Evolutionary conservation across 2,888 invertebrate species (phyloP), one percentile per base, ranked within the genome.

Genomic region (Ormyrus nitidulus): DNA sequence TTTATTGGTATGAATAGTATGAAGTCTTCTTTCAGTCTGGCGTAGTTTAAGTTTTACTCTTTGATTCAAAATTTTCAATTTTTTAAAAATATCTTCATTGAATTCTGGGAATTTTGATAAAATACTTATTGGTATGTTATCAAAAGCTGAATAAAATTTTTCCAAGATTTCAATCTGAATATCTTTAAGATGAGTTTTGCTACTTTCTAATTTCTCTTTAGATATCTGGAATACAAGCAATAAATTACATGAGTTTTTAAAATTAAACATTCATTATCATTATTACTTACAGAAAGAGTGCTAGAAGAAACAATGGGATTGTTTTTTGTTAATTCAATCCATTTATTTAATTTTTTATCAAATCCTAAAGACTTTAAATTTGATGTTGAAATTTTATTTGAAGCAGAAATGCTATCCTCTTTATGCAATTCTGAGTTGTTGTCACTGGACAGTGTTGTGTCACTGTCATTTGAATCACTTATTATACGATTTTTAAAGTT

Each of bases 61-160:
- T 83, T 92, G 92, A 77, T 93, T 91, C 62, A 94, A 87, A 51
- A 91, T 90, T 90, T 93, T 94, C 5, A 94, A 89, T 86, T 92
- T 93, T 0, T 91, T 88, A 85, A 93, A 94, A 6, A 92, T 91
- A 59, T 90, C 91, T 44, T 88, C 88, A 83, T 94, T 92, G 86
- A 94, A 94, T 0, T 93, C 93, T 2, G 93, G 93, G 70, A 94
- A 92, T 83, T 92, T 92, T 84, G 92, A 92, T 83, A 94, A 92
- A 58, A 94, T 92, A 83, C 92, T 91, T n/a, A 93, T 90, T 0
- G 95, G 95, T 83, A 95, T 93, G 89, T 92, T 92, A 83, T 93
- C 93, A 82, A 95, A 92, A 0, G 94, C 93, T 48, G 90, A 90
- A 81, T 92, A 92, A 84, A 93, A 93, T 89, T 93, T 94, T 84